A percentile compares a stretch with the other conserved stretches of the same genome.
Conservation (phyloP, 2,888 invertebrate genomes). For the Chironomus tentans region DNA sequence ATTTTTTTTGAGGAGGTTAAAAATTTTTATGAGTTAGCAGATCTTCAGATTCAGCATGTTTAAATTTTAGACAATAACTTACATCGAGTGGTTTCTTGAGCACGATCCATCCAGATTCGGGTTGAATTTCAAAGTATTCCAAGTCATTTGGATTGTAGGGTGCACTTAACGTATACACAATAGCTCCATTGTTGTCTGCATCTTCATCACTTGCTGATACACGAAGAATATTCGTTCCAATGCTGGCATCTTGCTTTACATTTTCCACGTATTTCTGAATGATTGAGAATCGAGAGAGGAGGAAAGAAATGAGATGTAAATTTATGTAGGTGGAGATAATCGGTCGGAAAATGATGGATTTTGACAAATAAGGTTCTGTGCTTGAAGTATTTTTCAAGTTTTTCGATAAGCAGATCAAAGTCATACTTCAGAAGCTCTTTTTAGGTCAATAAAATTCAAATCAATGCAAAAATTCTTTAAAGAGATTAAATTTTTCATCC, state of each 20-base stretch:
- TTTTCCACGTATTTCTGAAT: conserved; percentile 90
- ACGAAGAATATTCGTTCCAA: conserved; percentile 85
- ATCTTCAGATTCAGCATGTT: too few relatives aligned
- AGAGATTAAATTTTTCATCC: too few relatives aligned
- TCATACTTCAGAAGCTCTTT: too few relatives aligned
- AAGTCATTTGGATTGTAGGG: conserved; percentile 81
- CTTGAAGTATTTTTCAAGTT: conserved; percentile 33
- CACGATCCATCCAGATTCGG: conserved; percentile 95
- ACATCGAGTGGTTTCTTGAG: conserved; percentile 92
- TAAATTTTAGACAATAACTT: conserved; percentile 51
- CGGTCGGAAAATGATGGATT: too few relatives aligned
- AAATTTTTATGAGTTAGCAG: neutral
- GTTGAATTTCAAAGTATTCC: conserved; percentile 93
- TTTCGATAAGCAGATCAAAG: neutral
- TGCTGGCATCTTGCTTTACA: conserved; percentile 93
- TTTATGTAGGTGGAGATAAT: too few relatives aligned
- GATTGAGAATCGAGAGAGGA: too few relatives aligned
- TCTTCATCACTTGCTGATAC: conserved; percentile 96
- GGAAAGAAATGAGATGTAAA: too few relatives aligned
- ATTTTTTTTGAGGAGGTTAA: neutral
- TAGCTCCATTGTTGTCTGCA: conserved; percentile 93
- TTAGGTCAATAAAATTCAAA: too few relatives aligned
- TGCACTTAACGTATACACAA: conserved; percentile 82
- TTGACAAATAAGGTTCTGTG: conserved; percentile 30
- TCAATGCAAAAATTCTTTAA: too few relatives aligned